A percentile compares a stretch with the other conserved stretches of the same genome.
Conservation (phyloP, 2,888 invertebrate species). For the Palloptera scutellata region DNA sequence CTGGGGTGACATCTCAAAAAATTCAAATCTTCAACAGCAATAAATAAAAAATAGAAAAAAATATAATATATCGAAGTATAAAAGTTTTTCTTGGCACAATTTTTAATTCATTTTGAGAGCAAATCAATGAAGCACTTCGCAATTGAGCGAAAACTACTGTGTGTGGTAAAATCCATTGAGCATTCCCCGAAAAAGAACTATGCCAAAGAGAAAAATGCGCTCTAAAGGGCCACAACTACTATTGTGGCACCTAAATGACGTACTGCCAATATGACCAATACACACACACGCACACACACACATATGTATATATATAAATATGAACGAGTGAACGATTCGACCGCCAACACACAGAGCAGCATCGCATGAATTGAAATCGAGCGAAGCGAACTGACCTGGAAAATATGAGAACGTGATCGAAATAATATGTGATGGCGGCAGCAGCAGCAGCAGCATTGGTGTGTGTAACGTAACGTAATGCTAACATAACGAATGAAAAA, state of each 20-base stretch:
- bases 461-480: neutral
- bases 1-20: too few species aligned
- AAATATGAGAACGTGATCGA: conserved; percentile 50
- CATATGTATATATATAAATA: neutral
- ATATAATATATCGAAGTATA: too few species aligned
- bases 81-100: too few species aligned
- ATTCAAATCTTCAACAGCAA: too few species aligned
- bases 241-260: neutral
- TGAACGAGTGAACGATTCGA: neutral
- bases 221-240: too few species aligned
- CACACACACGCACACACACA: neutral
- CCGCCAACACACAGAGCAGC: neutral
- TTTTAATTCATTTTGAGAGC: too few species aligned
- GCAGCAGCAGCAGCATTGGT: conserved; percentile 11
- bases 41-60: too few species aligned
- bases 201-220: too few species aligned
- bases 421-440: conserved; percentile 32
- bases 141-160: too few species aligned
- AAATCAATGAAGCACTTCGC: too few species aligned
- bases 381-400: conserved; percentile 48
- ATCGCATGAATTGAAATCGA: conserved; percentile 38
- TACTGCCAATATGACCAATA: neutral
- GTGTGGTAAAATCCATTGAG: too few species aligned
- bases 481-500: conserved; percentile 8
- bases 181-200: too few species aligned